phyloP scores from a whole-genome alignment of 2,888 invertebrate species.

The Megalurothrips usitatus region DNA sequence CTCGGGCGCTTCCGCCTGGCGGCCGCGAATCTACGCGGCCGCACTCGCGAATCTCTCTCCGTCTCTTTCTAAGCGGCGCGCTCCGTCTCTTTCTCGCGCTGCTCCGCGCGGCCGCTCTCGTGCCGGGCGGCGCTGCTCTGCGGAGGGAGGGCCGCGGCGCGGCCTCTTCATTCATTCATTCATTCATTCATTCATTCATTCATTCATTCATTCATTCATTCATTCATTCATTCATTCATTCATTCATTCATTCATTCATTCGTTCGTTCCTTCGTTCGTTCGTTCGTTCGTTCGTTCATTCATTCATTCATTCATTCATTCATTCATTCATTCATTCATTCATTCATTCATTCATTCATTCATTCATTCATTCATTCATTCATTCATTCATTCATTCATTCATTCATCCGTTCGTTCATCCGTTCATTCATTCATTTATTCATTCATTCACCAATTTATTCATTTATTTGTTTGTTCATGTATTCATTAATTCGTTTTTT shows the following conservation, averaged over 20 bases:
- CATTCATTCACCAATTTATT: too few species aligned
- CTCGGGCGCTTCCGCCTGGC: constrained; percentile 4
- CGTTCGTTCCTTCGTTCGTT: too few species aligned
- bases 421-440: too few species aligned
- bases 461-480: too few species aligned
- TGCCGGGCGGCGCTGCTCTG: neutral
- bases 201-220: too few species aligned
- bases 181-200: neutral
- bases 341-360: neutral
- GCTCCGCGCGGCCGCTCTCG: neutral
- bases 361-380: neutral
- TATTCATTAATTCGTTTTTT: too few species aligned
- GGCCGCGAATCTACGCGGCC: neutral
- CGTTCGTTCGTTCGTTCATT: too few species aligned
- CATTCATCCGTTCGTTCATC: too few species aligned
- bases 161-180: neutral
- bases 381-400: neutral
- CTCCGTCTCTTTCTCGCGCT: constrained; percentile 5
- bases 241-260: too few species aligned
- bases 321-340: too few species aligned
- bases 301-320: too few species aligned
- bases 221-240: too few species aligned
- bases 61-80: constrained; percentile 3
- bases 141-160: neutral
- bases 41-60: neutral